Evolutionary conservation across 2,888 invertebrate genomes (phyloP), one percentile per base, ranked within the genome.

Genomic region (Drosophila kanekoi): DNA sequence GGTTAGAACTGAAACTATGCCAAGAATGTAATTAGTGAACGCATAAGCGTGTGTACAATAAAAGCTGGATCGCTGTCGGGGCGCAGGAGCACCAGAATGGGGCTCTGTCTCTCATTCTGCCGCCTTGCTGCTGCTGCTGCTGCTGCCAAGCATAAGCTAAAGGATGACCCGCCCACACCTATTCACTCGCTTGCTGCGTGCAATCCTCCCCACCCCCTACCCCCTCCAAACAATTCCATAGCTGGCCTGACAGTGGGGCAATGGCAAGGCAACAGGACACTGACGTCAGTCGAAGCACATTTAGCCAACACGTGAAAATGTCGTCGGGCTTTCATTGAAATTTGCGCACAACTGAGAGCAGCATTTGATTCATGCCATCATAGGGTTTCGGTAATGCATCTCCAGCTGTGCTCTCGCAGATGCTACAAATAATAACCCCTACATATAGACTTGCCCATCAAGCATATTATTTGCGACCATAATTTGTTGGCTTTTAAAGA

Each of bases 21-120:
- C 96, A 97, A 96, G 97, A 97, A 97, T 97, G 96, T 96, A 97
- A 97, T 97, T 97, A 97, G 96, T 96, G 96, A 96, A 84, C 89
- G 90, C 80, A 80, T 79, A 72, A 81, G 74, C 80, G 72, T 77
- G 77, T 77, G 74, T 81, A 83, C 77, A 74, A 80, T 78, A 77
- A 74, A 74, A 74, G 74, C 72, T 69, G 75, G 47, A 75, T 62
- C 51, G 72, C 65, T 65, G 54, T 56, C 49, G 45, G 59, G 45
- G 43, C 52, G 53, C 43, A 8, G 40, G 20, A 40, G 58, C 38
- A 10, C 20, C 18, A 23, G 41, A 18, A 13, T 32, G 44, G n/a
- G 28, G 28, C 28, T 28, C 8, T 28, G 8, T 28, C 23, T 28
- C 23, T 28, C 23, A 8, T 8, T 28, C 23, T 8, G 23, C 23